Evolutionary conservation across 2,797 vertebrate genomes (phyloP).

Genomic region (Champsocephalus gunnari): DNA sequence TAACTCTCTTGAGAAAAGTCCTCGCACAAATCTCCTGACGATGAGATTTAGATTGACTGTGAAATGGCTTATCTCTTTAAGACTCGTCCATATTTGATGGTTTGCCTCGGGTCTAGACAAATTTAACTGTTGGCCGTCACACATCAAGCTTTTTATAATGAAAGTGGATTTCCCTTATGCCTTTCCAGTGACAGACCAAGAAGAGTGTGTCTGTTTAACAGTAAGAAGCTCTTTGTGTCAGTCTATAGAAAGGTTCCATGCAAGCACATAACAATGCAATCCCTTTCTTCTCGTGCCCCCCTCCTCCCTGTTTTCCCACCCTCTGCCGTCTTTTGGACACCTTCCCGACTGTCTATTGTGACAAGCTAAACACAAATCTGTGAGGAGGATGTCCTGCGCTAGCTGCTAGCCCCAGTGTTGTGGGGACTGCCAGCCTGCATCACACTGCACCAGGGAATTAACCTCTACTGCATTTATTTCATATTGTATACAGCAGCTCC

Average conservation of each 20-base stretch:
- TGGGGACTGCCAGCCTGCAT: slow-evolving; percentile 61
- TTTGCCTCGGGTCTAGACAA: slow-evolving; percentile 46
- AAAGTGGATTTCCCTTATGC: slow-evolving; percentile 51
- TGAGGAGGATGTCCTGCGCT: slow-evolving; percentile 63
- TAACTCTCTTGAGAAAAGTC: background rate
- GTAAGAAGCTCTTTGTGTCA: slow-evolving; percentile 46
- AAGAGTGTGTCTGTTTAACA: slow-evolving; percentile 31
- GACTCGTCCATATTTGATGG: slow-evolving; percentile 52
- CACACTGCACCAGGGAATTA: slow-evolving; percentile 66
- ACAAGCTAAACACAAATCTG: slow-evolving; percentile 71
- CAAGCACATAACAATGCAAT: slow-evolving; percentile 64
- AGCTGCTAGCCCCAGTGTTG: slow-evolving; percentile 68
- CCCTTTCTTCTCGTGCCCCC: slow-evolving; percentile 30
- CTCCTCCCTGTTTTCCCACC: slow-evolving; percentile 58
- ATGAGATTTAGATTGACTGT: slow-evolving; percentile 28
- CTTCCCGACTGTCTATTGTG: slow-evolving; percentile 70
- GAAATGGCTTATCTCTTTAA: slow-evolving; percentile 51
- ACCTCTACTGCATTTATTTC: slow-evolving; percentile 58
- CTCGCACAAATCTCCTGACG: background rate
- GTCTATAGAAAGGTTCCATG: slow-evolving; percentile 53
- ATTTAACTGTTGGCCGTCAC: slow-evolving; percentile 48
- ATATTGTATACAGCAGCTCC: slow-evolving; percentile 37
- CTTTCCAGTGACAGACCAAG: slow-evolving; percentile 36
- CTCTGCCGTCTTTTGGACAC: slow-evolving; percentile 68
- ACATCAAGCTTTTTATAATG: slow-evolving; percentile 59